Percentiles rank a stretch among this genome's conserved stretches.
phyloP scores from a whole-genome alignment of 2,797 vertebrate species.

The Miopithecus talapoin region DNA sequence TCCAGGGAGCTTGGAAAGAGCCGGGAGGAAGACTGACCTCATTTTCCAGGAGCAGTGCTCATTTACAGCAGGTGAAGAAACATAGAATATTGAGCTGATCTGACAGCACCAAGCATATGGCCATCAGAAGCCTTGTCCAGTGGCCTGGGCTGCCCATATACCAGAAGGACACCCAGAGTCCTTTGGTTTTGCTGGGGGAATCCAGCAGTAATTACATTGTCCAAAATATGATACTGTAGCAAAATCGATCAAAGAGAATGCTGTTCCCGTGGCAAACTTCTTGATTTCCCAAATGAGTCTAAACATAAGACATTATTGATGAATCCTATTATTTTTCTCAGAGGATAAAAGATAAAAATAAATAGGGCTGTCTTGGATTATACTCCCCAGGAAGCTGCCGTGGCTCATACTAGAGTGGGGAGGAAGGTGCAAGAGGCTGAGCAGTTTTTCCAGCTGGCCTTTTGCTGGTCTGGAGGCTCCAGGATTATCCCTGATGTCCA shows the following conservation, averaged over 20 bases:
- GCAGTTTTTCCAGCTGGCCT: neutral
- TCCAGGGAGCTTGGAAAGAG: neutral
- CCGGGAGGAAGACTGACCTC: neutral
- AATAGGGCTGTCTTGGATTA: slow-evolving; percentile 42
- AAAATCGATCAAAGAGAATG: slow-evolving; percentile 33
- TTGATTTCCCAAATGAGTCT: slow-evolving; percentile 68
- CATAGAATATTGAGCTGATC: neutral
- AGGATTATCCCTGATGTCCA: neutral
- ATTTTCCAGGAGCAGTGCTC: neutral
- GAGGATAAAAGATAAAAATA: slow-evolving; percentile 65
- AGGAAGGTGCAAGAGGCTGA: neutral
- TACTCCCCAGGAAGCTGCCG: neutral
- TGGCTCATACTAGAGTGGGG: accelerated
- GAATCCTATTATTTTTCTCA: slow-evolving; percentile 63
- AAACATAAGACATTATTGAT: slow-evolving; percentile 73
- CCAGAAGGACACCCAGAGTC: neutral
- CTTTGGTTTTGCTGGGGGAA: slow-evolving; percentile 1
- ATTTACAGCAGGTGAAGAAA: neutral
- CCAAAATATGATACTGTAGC: slow-evolving; percentile 28
- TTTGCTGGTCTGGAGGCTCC: neutral
- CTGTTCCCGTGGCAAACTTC: slow-evolving; percentile 20
- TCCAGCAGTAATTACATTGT: slow-evolving; percentile 52
- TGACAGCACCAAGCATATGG: neutral
- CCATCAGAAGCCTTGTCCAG: neutral
- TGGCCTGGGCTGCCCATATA: neutral